Base-by-base conservation (phyloP, 2,113 vertebrate genomes). In the Anhinga anhinga region DNA sequence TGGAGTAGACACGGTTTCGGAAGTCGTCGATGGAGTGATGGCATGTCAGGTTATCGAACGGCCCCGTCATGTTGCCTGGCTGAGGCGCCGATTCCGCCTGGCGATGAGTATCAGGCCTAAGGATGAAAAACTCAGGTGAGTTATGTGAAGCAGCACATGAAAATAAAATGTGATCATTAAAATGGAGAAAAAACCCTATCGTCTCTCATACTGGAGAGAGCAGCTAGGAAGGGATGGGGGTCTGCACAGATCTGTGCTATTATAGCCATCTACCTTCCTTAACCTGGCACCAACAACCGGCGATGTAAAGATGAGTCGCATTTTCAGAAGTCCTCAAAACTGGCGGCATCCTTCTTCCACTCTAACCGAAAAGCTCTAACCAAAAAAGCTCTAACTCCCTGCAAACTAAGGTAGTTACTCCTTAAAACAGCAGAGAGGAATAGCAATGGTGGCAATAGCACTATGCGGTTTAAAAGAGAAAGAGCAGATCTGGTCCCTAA, bases 1-100 rank as follows among this genome's bases (percentile, higher is more conserved):
- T 99, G 79, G 99, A 99, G 95, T 99, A 99, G 23, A 99, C 98
- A 82, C 98, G 96, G 98, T 99, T 99, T 13, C 99, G 98, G 97
- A 99, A 99, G 58, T 99, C 98, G 6, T 99, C 99, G 6, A 99
- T 99, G 65, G 98, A 95, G 62, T 83, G 89, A 1, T 76, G 93
- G 96, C 98, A 98, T 0, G 45, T 94, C 14, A 78, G 26, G 92
- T 96, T 97, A 29, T 45, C 13, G 20, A 90, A 63, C 44, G 5
- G 82, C 5, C 3, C 20, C 3, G 83, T 95, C 76, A 84, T 79
- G 55, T 93, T 95, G 94, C 22, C 58, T 0, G 13, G 25, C 63
- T 17, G 87, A 40, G 86, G 90, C 79, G 73, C 52, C 2, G 3
- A 1, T 72, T 44, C 55, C 25, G 0, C 42, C 25, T 40, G 72